Evolutionary conservation across 2,113 vertebrate genomes (phyloP), one percentile per base, ranked within the genome.

Genomic region (Dendropsophus ebraccatus): DNA sequence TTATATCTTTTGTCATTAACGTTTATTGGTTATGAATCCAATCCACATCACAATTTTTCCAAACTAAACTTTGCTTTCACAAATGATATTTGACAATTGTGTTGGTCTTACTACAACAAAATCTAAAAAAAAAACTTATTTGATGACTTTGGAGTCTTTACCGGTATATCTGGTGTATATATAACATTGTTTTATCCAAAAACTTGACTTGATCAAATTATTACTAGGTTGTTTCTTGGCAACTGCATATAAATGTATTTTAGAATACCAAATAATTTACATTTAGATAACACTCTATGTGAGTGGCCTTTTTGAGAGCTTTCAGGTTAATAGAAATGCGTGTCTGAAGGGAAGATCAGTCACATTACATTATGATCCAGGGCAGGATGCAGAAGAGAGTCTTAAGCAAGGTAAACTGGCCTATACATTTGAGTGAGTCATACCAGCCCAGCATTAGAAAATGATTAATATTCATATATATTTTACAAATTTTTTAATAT

Each of bases 261-360:
- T 73, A 86, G 65, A 81, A 86, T 86, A 86, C 84, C 84, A 86
- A 86, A 86, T 80, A 86, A 86, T 86, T 86, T 86, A 86, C 84
- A 86, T 86, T 86, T 86, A 86, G 76, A 86, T 86, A 86, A 73
- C 84, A 81, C 77, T 80, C 77, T 60, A 73, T 86, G 25, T 73
- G 84, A 81, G 37, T 81, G 65, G 49, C 77, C 77, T 86, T 86
- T 86, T 81, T 81, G 73, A 86, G 84, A 77, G 84, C 84, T 86
- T 86, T 86, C 75, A 86, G 76, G 84, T 86, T 86, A 86, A 86
- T 86, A 79, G 65, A 86, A 86, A 86, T 81, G 84, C 84, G 69
- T 86, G 84, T 81, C 77, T 81, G 84, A 86, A 69, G 76, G 76
- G 65, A 81, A 81, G 84, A 86, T 86, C 84, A 86, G 84, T 86